Conservation (phyloP, 2,888 invertebrate genomes). For the Cryptocephalus primarius region DNA sequence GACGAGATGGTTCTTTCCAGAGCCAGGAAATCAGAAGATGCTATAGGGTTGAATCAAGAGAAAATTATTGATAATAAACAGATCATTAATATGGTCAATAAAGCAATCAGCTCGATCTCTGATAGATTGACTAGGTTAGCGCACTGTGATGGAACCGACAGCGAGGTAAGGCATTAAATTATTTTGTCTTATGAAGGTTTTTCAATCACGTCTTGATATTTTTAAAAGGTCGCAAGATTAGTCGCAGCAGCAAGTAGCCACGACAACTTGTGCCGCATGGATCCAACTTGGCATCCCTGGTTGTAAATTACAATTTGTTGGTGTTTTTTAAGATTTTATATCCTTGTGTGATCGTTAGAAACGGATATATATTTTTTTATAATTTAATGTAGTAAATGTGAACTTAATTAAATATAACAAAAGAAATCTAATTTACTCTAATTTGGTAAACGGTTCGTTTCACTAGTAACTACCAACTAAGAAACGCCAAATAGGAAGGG, state of each 20-base stretch:
- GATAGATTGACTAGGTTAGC: constrained; percentile 76
- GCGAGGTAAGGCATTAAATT: constrained; percentile 49
- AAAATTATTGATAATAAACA: constrained; percentile 54
- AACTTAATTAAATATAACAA: no score
- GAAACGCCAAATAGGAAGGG: no score
- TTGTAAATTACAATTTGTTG: constrained; percentile 43
- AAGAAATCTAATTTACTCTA: no score
- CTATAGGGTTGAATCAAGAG: constrained; percentile 36
- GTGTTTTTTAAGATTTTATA: no score
- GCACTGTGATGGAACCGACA: constrained; percentile 85
- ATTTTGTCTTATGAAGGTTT: neutral
- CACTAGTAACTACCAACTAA: no score
- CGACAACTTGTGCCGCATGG: constrained; percentile 95
- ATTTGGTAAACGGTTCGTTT: no score
- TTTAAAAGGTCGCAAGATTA: constrained; percentile 57
- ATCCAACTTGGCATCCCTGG: constrained; percentile 99
- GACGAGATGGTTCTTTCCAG: constrained; percentile 85
- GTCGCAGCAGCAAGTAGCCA: constrained; percentile 86
- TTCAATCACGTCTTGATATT: neutral
- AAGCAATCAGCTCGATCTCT: constrained; percentile 80
- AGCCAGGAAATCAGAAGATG: constrained; percentile 60
- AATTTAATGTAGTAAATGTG: no score
- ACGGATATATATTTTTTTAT: no score
- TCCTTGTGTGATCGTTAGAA: no score
- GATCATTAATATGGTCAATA: constrained; percentile 79